Evolutionary conservation across 2,888 invertebrate genomes (phyloP), one percentile per base, ranked within the genome.

Genomic region (Himalopsyche japonica): DNA sequence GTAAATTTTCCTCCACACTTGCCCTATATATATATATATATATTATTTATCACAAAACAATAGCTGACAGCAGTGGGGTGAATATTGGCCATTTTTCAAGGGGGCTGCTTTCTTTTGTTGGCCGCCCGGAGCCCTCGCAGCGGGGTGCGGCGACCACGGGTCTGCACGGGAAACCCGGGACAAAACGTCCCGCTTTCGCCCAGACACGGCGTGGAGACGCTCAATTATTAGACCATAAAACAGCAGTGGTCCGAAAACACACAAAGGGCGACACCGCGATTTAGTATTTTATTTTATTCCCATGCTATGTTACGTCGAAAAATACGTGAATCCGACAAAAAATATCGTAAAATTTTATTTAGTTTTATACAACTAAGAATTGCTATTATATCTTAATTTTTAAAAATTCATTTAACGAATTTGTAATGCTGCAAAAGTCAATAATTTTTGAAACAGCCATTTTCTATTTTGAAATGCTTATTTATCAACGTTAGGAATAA

Each of bases 221-320:
- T 64, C 83, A 86, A 86, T 86, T 86, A 86, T 86, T 86, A 80
- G 81, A 76, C 70, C 86, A 80, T 86, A 86, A 86, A 86, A 82
- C 86, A 86, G 86, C 86, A 76, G 86, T 82, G 80, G 83, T 78
- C 83, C 83, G 18, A 20, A 24, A 20, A 70, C 27, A 27, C 20
- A 79, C 78, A 49, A 77, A 78, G 32, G 77, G 49, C 15, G 49
- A 77, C 57, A 32, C 81, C 47, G 30, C 48, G 37, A 34, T 57
- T 77, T 34, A 3, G 7, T 77, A 24, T 8, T 24, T 77, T 20
- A 32, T 70, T 70, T 70, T 70, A 70, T 70, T 70, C 70, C 27
- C 70, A 27, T 70, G 30, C 30, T 70, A 30, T 70, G 30, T 43
- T 15, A 43, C 3, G 30, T 15, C 27, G 24, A 43, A 43, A 24